Evolutionary conservation across 2,797 vertebrate genomes (phyloP), one percentile per base, ranked within the genome.

Genomic region (Cyprinella venusta): DNA sequence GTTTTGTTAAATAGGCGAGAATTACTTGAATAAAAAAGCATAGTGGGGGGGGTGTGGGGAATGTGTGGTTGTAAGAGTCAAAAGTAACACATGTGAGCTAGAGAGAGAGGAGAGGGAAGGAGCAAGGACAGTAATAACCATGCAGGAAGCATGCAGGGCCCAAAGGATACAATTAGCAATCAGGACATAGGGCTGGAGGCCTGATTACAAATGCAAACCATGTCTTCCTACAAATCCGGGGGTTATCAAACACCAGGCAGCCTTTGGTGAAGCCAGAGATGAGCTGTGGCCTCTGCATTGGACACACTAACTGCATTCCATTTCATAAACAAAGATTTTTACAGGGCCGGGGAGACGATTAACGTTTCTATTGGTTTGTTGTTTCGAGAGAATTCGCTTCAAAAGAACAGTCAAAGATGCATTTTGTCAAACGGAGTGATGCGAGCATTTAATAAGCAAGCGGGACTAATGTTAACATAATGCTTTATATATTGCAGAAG

Each of bases 121-220:
- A 48, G 70, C 24, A 50, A 84, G 81, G 71, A 84, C 50, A 81
- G 76, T 86, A 87, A 87, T 87, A 88, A 87, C 65, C 70, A 82
- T 87, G 86, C 84, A 82, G 81, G 61, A 87, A 82, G 78, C 84
- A 84, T 84, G 82, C 84, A 78, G 42, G 76, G 63, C 84, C 84
- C 84, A 81, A 87, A 87, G 80, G 88, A 88, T 86, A 87, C 86
- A 88, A 87, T 87, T 87, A 88, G 86, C 86, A 87, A 88, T 87
- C 82, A 86, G 82, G 84, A 84, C 84, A 84, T 71, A 86, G 82
- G 69, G 68, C 76, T 63, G 38, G 67, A 80, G 87, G 71, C 80
- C 82, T 78, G 86, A 87, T 88, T 87, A 84, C 82, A 86, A 85
- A 88, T 88, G 82, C 82, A 79, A 86, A 82, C 77, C 86, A 87